Percentiles rank a stretch among this genome's conserved stretches.
These are phyloP conservation scores for Pogonognathellus flavescens DNA, from an alignment of 1,140 invertebrate species.

Conservation along the genomic window DNA sequence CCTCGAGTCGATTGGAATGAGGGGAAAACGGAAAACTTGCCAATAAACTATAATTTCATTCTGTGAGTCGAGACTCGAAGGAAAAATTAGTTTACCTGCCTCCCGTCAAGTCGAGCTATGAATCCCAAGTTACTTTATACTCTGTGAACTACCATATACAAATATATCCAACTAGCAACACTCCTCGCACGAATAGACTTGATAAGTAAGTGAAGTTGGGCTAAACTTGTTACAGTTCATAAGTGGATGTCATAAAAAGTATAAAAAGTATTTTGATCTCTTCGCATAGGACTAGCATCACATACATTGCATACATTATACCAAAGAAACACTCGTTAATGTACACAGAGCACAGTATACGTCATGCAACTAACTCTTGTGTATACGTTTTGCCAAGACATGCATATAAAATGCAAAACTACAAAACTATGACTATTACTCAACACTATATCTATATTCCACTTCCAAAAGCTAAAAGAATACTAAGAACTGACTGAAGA, in stretches of 20 bases:
- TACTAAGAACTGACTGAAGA: too few species aligned
- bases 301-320: too few species aligned
- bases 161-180: not conserved
- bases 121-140: not conserved
- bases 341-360: too few species aligned
- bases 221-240: slow-evolving; percentile 43
- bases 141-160: too few species aligned
- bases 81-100: slow-evolving; percentile 34
- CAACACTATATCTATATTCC: not conserved
- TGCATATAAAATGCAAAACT: not conserved
- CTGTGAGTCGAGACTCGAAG: slow-evolving; percentile 4
- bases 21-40: slow-evolving; percentile 34
- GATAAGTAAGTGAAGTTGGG: slow-evolving; percentile 23
- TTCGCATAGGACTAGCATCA: not conserved
- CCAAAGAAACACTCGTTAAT: too few species aligned
- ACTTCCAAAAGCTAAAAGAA: too few species aligned
- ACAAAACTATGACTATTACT: not conserved
- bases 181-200: not conserved
- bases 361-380: too few species aligned
- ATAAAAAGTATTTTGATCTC: slow-evolving; percentile 13
- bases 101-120: slow-evolving; percentile 2
- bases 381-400: not conserved
- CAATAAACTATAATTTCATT: slow-evolving; percentile 38
- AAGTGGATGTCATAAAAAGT: slow-evolving; percentile 37
- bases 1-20: slow-evolving; percentile 11